Conservation (phyloP, 2,797 vertebrate genomes). For the Lateolabrax maculatus region DNA sequence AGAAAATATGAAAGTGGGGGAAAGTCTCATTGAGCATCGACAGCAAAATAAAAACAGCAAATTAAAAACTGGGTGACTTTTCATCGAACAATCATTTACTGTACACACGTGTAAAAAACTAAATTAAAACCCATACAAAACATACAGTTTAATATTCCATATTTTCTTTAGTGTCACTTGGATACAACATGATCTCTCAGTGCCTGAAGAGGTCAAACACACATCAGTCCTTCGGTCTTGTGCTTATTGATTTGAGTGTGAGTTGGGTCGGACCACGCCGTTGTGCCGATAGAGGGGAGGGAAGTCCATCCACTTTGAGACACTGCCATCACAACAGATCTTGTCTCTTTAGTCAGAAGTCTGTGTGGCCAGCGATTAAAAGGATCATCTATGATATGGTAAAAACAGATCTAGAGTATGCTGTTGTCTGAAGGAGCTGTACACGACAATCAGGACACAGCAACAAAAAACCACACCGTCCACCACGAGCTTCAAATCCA, state of each 20-base stretch:
- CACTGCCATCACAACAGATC: constrained; percentile 4
- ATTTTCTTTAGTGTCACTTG: constrained; percentile 38
- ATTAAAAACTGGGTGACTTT: constrained; percentile 36
- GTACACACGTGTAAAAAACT: constrained; percentile 60
- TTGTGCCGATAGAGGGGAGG: constrained; percentile 38
- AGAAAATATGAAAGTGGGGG: neutral
- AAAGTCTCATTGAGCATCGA: constrained; percentile 30
- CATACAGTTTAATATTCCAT: constrained; percentile 56
- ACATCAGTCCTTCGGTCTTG: constrained; percentile 56
- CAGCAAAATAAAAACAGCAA: constrained; percentile 25
- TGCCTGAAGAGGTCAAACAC: constrained; percentile 36
- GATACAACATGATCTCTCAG: constrained; percentile 16
- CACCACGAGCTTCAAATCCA: constrained; percentile 30
- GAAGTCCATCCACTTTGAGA: constrained; percentile 32
- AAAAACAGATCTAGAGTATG: constrained; percentile 40
- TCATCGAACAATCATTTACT: constrained; percentile 62
- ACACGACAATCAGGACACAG: constrained; percentile 46
- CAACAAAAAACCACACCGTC: constrained; percentile 42
- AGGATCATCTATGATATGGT: constrained; percentile 48
- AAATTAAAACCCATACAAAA: constrained; percentile 72
- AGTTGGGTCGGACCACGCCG: constrained; percentile 45
- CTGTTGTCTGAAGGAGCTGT: constrained; percentile 57
- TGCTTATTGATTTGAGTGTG: constrained; percentile 70
- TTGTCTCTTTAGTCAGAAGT: constrained; percentile 21
- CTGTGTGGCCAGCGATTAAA: constrained; percentile 38